Evolutionary conservation across 2,113 vertebrate species (phyloP).

Genomic region (Deroptyus accipitrinus): DNA sequence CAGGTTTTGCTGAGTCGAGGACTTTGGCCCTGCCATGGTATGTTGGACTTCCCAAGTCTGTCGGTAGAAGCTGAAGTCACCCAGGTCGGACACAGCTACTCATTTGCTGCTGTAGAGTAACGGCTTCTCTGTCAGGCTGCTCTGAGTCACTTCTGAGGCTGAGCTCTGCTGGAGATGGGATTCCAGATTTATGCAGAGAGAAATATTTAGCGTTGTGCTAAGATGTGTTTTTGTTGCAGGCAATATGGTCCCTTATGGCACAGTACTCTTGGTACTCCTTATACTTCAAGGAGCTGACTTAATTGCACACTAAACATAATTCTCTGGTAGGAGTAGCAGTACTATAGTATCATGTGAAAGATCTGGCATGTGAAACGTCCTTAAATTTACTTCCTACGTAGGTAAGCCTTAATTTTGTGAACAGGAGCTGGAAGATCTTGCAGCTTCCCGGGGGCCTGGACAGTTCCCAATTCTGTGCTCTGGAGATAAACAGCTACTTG

Average conservation of each 20-base stretch:
- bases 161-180: not conserved
- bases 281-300: slow-evolving; percentile 31
- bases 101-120: not conserved
- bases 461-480: not conserved
- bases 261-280: slow-evolving; percentile 26
- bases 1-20: not conserved
- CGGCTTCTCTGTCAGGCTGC: not conserved
- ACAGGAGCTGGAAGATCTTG: not conserved
- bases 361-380: not conserved
- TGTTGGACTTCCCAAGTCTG: not conserved
- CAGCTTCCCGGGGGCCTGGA: not conserved
- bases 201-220: slow-evolving; percentile 57
- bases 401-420: not conserved
- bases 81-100: fast-evolving
- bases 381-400: not conserved
- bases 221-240: slow-evolving; percentile 54
- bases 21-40: not conserved
- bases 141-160: not conserved
- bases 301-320: slow-evolving; percentile 27
- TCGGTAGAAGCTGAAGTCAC: fast-evolving
- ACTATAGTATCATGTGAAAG: not conserved
- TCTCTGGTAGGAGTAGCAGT: slow-evolving; percentile 38
- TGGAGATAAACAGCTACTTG: not conserved
- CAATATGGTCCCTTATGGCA: slow-evolving; percentile 66
- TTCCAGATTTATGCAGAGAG: slow-evolving; percentile 60